phyloP scores from a whole-genome alignment of 1,140 invertebrate genomes.

The Drosophila rufa region DNA sequence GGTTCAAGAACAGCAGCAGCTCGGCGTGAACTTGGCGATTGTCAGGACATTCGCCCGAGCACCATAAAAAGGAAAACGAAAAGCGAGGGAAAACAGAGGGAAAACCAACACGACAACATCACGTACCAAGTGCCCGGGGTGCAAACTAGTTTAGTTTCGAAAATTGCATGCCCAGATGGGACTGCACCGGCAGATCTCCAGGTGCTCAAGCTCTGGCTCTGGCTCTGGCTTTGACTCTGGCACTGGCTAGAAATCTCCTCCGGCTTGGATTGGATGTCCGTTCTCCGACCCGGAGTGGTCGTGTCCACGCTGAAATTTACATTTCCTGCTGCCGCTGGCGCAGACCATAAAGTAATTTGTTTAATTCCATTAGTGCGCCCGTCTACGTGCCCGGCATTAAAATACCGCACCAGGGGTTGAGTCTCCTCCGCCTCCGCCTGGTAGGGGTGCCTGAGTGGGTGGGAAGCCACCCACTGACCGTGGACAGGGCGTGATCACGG shows the following conservation, averaged over 20 bases:
- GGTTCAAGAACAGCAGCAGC: slow-evolving; percentile 71
- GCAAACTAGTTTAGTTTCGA: slow-evolving; percentile 47
- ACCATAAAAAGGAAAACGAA: slow-evolving; percentile 18
- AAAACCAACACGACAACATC: slow-evolving; percentile 51
- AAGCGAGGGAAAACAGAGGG: background rate
- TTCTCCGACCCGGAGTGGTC: background rate
- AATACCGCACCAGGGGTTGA: slow-evolving; percentile 38
- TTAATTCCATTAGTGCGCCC: slow-evolving; percentile 75
- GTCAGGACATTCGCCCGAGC: slow-evolving; percentile 72
- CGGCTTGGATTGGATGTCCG: background rate
- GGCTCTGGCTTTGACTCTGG: background rate
- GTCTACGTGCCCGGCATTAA: slow-evolving; percentile 67
- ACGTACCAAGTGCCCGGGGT: slow-evolving; percentile 46
- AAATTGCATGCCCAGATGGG: slow-evolving; percentile 40
- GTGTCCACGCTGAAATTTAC: slow-evolving; percentile 60
- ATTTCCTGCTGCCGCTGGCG: slow-evolving; percentile 61
- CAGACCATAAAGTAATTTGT: slow-evolving; percentile 78
- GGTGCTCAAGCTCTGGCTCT: background rate
- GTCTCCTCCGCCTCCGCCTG: background rate
- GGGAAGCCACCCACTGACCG: slow-evolving; percentile 28
- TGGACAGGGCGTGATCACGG: slow-evolving; percentile 24
- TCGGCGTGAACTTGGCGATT: slow-evolving; percentile 72
- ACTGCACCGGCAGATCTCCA: slow-evolving; percentile 19
- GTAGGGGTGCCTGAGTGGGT: background rate
- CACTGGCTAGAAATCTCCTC: slow-evolving; percentile 10